phyloP scores from a whole-genome alignment of 2,888 invertebrate species.

The Lepidonotus clava region DNA sequence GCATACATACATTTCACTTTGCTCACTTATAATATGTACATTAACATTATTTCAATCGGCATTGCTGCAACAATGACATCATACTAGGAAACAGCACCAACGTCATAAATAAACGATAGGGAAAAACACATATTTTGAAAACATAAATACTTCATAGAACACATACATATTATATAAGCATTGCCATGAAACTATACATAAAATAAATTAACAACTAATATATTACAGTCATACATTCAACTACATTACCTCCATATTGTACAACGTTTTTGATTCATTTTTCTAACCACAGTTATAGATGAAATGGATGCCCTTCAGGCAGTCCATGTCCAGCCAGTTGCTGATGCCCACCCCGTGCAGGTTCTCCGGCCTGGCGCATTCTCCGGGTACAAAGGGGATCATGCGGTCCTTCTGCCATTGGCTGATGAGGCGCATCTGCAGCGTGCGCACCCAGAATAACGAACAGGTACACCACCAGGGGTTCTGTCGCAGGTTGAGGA shows the following conservation, averaged over 20 bases:
- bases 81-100: too few relatives aligned
- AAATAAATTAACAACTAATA: too few relatives aligned
- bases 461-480: constrained; percentile 64
- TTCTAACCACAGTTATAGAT: constrained; percentile 30
- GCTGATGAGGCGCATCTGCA: constrained; percentile 58
- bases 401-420: constrained; percentile 60
- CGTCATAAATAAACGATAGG: too few relatives aligned
- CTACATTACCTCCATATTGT: background rate
- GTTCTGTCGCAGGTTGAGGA: constrained; percentile 64
- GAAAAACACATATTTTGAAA: too few relatives aligned
- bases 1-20: too few relatives aligned
- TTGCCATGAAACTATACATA: too few relatives aligned
- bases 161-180: too few relatives aligned
- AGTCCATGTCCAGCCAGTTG: constrained; percentile 61
- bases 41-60: too few relatives aligned
- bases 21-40: too few relatives aligned
- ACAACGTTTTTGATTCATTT: background rate
- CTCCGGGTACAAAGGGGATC: constrained; percentile 63
- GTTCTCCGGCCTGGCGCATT: constrained; percentile 59
- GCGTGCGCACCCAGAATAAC: constrained; percentile 63
- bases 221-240: too few relatives aligned
- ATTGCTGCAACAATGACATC: too few relatives aligned
- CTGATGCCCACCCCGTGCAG: constrained; percentile 60
- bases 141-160: too few relatives aligned
- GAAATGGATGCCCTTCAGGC: constrained; percentile 21